phyloP scores from a whole-genome alignment of 2,113 vertebrate genomes.

The Alouatta palliata region DNA sequence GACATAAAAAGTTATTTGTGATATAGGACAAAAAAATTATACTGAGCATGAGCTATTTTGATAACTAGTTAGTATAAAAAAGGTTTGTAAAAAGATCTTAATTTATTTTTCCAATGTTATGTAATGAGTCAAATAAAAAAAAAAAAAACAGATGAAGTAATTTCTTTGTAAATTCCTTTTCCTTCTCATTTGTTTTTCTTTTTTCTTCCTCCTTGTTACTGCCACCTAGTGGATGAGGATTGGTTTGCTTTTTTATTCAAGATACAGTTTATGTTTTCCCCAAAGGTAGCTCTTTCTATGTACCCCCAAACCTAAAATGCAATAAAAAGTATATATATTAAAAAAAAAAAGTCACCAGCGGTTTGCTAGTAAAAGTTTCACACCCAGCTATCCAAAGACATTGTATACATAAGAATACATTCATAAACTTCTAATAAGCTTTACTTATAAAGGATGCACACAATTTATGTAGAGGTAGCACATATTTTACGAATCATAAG shows the following conservation, averaged over 20 bases:
- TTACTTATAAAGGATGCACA: background rate
- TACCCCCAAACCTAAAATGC: too few relatives aligned
- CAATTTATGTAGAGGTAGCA: background rate
- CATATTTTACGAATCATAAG: background rate
- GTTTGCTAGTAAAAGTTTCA: background rate
- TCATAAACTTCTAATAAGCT: background rate
- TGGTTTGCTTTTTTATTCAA: background rate
- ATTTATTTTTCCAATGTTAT: background rate
- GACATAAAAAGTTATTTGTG: background rate
- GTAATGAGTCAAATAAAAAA: slow-evolving; percentile 19
- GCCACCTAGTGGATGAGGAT: slow-evolving; percentile 63
- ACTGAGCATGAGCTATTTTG: background rate
- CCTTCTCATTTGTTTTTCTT: background rate
- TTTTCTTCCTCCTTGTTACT: slow-evolving; percentile 27
- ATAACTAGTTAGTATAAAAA: background rate
- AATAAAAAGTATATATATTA: too few relatives aligned
- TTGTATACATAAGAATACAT: background rate
- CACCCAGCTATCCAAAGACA: background rate
- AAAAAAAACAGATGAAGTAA: slow-evolving; percentile 17
- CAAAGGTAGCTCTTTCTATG: background rate
- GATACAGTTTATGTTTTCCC: background rate
- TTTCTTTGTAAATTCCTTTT: slow-evolving; percentile 15
- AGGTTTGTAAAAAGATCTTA: background rate
- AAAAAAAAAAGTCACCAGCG: background rate
- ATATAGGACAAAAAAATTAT: background rate